Conservation (phyloP, 2,888 invertebrate genomes). For the Acanthosepion esculentum region DNA sequence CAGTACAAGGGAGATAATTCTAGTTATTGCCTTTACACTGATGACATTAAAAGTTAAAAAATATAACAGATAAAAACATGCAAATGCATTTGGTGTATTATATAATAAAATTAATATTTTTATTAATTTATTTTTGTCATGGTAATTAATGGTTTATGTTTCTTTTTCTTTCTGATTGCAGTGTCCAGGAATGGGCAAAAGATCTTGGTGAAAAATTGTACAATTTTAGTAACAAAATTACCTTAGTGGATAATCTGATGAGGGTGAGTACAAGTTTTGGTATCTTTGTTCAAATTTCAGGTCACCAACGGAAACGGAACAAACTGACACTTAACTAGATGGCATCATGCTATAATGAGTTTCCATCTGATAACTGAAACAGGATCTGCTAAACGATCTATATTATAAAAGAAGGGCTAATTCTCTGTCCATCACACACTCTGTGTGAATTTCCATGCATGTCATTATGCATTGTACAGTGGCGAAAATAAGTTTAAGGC, state of each 20-base stretch:
- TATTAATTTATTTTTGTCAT: neutral
- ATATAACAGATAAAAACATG: no score
- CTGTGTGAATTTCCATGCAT: no score
- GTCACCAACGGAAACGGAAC: neutral
- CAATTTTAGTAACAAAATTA: constrained; percentile 45
- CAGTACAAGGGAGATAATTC: no score
- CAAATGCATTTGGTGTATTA: no score
- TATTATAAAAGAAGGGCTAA: no score
- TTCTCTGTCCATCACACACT: no score
- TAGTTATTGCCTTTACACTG: no score
- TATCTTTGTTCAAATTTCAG: neutral
- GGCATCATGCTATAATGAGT: neutral
- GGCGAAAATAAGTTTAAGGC: no score
- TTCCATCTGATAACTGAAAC: neutral
- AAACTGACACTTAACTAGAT: neutral
- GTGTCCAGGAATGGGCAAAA: constrained; percentile 38
- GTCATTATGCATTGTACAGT: no score
- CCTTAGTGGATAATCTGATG: constrained; percentile 4
- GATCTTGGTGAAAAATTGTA: constrained; percentile 45
- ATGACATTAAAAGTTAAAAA: no score
- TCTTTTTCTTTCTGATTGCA: neutral
- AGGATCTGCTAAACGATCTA: neutral
- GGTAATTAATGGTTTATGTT: neutral
- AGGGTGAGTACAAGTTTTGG: neutral
- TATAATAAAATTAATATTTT: no score